Evolutionary conservation across 2,113 vertebrate species (phyloP).

Genomic region (Corythaeola cristata): DNA sequence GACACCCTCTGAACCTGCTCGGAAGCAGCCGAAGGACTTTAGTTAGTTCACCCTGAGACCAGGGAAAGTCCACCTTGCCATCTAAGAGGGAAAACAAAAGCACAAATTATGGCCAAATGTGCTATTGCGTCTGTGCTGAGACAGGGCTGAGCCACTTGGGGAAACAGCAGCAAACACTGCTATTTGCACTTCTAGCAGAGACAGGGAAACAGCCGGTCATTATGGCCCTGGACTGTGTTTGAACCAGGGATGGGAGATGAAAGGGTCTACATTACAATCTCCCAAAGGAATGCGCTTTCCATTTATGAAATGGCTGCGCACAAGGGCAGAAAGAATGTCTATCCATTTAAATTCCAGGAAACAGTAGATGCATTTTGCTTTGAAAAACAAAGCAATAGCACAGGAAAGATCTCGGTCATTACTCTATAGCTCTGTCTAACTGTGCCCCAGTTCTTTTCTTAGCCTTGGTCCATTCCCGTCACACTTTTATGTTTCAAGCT

Average conservation of each 20-base stretch:
- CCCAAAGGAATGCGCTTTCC: conserved; percentile 30
- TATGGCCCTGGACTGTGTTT: neutral
- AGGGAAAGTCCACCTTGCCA: neutral
- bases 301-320: conserved; percentile 39
- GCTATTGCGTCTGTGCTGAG: neutral
- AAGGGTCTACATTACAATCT: conserved; percentile 46
- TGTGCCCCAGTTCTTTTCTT: neutral
- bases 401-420: neutral
- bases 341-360: conserved; percentile 54
- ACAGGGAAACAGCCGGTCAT: neutral
- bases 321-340: conserved; percentile 48
- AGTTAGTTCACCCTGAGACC: neutral
- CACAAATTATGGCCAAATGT: neutral
- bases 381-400: conserved; percentile 36
- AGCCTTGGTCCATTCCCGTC: neutral
- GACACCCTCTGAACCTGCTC: neutral
- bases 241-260: conserved; percentile 39
- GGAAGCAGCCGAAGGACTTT: neutral
- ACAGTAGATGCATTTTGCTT: conserved; percentile 35
- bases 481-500: neutral
- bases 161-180: neutral
- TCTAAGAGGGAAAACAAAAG: neutral
- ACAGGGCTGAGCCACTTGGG: neutral
- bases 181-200: conserved; percentile 26
- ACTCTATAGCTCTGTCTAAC: neutral